These are phyloP conservation scores for Azorinus chamasolen DNA, from an alignment of 2,888 invertebrate species.

Conservation along the genomic window DNA sequence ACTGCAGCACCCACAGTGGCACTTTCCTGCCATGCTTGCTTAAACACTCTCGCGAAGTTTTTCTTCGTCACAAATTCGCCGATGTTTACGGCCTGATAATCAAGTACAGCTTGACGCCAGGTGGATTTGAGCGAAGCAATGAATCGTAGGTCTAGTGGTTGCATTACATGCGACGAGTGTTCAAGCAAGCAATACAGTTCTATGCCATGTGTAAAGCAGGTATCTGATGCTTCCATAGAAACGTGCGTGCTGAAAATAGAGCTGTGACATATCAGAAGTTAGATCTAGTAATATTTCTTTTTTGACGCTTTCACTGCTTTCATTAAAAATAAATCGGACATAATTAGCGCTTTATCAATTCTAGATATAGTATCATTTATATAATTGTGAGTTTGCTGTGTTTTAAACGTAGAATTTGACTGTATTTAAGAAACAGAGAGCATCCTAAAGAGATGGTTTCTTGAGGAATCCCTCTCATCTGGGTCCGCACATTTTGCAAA, in stretches of 20 bases:
- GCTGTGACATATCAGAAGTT: too few relatives aligned
- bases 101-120: conserved; percentile 43
- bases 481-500: too few relatives aligned
- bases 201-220: conserved; percentile 36
- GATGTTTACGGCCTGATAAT: conserved; percentile 32
- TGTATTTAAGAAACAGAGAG: too few relatives aligned
- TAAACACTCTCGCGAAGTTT: conserved; percentile 49
- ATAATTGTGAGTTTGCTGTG: too few relatives aligned
- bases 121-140: conserved; percentile 45
- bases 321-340: too few relatives aligned
- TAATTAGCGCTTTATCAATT: too few relatives aligned
- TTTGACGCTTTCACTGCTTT: too few relatives aligned
- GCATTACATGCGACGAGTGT: conserved; percentile 54
- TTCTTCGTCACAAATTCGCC: conserved; percentile 41
- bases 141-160: conserved; percentile 54
- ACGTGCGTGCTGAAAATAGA: conserved; percentile 48
- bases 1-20: conserved; percentile 43
- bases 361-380: too few relatives aligned
- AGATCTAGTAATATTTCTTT: too few relatives aligned
- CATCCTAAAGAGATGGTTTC: too few relatives aligned
- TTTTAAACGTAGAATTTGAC: too few relatives aligned
- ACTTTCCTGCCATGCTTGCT: conserved; percentile 36
- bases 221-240: conserved; percentile 33
- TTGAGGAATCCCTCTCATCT: too few relatives aligned
- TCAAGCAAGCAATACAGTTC: conserved; percentile 53